Evolutionary conservation across 2,888 invertebrate genomes (phyloP).

Genomic region (Monochamus alternatus): DNA sequence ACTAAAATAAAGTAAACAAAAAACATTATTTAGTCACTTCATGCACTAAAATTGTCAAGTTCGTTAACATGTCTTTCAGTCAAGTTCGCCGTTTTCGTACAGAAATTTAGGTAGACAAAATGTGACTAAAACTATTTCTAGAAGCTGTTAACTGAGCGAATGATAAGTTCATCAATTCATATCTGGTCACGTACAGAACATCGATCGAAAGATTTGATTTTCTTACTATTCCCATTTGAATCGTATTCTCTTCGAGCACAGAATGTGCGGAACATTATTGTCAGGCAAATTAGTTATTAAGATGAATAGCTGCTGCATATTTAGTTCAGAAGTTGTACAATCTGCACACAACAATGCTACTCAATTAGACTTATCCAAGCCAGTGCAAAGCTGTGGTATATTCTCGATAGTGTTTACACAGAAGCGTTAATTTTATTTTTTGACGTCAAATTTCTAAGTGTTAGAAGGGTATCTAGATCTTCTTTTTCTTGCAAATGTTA

Average conservation of each 20-base stretch:
- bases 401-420: not conserved
- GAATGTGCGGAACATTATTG: conserved; percentile 1
- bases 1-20: no score
- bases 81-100: no score
- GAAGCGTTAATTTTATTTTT: no score
- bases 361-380: conserved; percentile 1
- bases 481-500: no score
- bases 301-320: conserved; percentile 10
- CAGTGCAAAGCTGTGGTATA: not conserved
- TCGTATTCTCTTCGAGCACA: conserved; percentile 9
- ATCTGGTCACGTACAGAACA: conserved; percentile 16
- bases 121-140: not conserved
- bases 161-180: not conserved
- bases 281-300: conserved; percentile 6
- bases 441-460: no score
- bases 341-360: not conserved
- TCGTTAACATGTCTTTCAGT: no score
- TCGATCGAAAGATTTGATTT: conserved; percentile 17
- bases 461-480: no score
- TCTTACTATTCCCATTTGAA: conserved; percentile 14
- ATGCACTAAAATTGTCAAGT: no score
- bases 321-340: not conserved
- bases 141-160: not conserved
- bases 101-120: not conserved
- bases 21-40: no score